Evolutionary conservation across 2,888 invertebrate genomes (phyloP), one percentile per base, ranked within the genome.

Genomic region (Chorisops tibialis): DNA sequence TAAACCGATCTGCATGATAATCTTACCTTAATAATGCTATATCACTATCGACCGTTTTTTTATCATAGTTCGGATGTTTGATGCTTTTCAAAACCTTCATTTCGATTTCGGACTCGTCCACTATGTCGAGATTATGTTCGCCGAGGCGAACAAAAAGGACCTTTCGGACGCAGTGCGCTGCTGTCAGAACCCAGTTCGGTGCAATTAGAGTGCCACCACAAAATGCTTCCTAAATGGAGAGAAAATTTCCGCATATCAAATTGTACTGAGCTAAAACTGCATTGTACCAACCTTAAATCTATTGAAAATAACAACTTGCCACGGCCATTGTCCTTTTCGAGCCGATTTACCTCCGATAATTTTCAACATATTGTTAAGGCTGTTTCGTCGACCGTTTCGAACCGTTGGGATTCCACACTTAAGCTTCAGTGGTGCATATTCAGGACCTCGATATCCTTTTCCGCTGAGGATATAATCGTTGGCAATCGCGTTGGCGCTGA

Each of bases 301-400:
- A 76, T 94, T 95, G 63, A 96, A 82, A 58, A 96, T 86, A 56
- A 91, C 94, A 18, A 93, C 93, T 80, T 95, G 94, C 95, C 96
- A 96, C 0, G 94, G 93, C 95, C 96, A 96, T 72, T 88, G 89
- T 39, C 93, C 90, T 51, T 85, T 87, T 11, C 83, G 81, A 0
- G 93, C 84, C 41, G 91, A 88, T 58, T 85, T 81, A 1, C 96
- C 96, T 0, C 96, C 96, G 61, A 96, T 91, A 64, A 96, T 95
- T 68, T 89, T 85, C 63, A 90, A 80, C 86, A 87, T 85, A 59
- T 82, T 82, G 19, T 79, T 76, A 77, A 82, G 70, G 50, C 67
- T 74, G 16, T 74, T 71, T 38, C 71, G 70, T 3, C 71, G 70
- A 54, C 69, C 73, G 41, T 52, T 64, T n/a, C 74, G 70, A 24